These are phyloP conservation scores for Rachycentron canadum DNA, from an alignment of 2,797 vertebrate species.

Conservation along the genomic window DNA sequence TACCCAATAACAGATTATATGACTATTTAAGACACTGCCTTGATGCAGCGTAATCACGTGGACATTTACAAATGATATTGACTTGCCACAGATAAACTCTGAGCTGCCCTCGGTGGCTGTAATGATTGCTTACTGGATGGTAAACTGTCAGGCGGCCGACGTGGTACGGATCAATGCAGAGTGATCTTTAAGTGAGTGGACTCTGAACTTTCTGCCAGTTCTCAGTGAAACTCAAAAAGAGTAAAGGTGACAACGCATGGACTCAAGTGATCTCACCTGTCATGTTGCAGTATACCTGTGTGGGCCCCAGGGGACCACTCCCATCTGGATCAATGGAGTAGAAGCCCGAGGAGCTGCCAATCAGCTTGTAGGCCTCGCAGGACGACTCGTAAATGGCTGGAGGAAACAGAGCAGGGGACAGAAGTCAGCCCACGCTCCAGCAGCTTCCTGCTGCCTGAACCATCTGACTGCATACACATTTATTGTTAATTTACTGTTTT, in stretches of 20 bases:
- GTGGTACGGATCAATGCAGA: constrained; percentile 46
- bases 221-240: constrained; percentile 36
- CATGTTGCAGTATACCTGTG: constrained; percentile 90
- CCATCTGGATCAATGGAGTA: constrained; percentile 89
- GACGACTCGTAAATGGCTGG: constrained; percentile 88
- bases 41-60: not conserved
- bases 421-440: constrained; percentile 22
- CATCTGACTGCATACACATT: constrained; percentile 25
- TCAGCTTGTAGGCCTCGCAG: constrained; percentile 88
- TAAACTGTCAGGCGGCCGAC: constrained; percentile 44
- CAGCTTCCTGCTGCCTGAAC: constrained; percentile 8
- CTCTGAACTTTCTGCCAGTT: constrained; percentile 35
- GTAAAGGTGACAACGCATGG: constrained; percentile 54
- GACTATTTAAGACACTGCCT: not conserved
- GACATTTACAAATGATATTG: constrained; percentile 27
- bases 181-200: constrained; percentile 62
- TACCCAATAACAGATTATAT: not conserved
- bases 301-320: constrained; percentile 85
- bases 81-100: constrained; percentile 26
- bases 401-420: constrained; percentile 30
- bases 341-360: constrained; percentile 85
- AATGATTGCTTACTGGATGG: constrained; percentile 61
- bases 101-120: constrained; percentile 30
- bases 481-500: constrained; percentile 27
- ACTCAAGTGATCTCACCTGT: constrained; percentile 83